A percentile compares a stretch with the other conserved stretches of the same genome.
Evolutionary conservation across 2,113 vertebrate species (phyloP).

Genomic region (Megatriorchis doriae): DNA sequence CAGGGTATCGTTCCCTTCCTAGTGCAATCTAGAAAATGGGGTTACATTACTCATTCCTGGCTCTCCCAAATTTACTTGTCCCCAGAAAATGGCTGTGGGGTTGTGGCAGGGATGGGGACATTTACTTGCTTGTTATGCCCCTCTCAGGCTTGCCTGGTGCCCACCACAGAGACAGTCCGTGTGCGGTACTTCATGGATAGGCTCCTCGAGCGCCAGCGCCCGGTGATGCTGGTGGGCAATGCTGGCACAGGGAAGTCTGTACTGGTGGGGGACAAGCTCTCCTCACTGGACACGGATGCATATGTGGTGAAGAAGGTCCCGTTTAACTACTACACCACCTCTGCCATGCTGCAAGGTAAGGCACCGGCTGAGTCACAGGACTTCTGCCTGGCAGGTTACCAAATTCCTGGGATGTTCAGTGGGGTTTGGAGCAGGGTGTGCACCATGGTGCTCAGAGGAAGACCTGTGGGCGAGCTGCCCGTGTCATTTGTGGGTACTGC

Average conservation of each 20-base stretch:
- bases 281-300: conserved; percentile 74
- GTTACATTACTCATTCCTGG: background rate
- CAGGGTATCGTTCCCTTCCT: rapidly evolving
- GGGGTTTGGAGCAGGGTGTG: rapidly evolving
- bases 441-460: too few relatives aligned
- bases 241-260: conserved; percentile 90
- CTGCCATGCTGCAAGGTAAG: conserved; percentile 93
- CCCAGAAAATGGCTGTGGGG: background rate
- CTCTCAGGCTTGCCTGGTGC: conserved; percentile 87
- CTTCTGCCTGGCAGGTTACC: background rate
- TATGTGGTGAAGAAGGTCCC: conserved; percentile 87
- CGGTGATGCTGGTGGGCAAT: conserved; percentile 88
- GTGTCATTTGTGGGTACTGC: rapidly evolving
- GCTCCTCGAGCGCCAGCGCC: conserved; percentile 77
- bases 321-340: conserved; percentile 95
- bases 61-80: background rate
- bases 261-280: conserved; percentile 84
- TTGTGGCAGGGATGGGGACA: background rate
- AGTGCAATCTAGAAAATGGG: background rate
- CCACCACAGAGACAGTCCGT: conserved; percentile 84
- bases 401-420: rapidly evolving
- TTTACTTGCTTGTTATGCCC: background rate
- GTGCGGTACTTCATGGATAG: conserved; percentile 85
- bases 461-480: rapidly evolving
- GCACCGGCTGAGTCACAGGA: rapidly evolving